Evolutionary conservation across 2,797 vertebrate genomes (phyloP), one percentile per base, ranked within the genome.

Genomic region (Dendrocincla tyrannina): DNA sequence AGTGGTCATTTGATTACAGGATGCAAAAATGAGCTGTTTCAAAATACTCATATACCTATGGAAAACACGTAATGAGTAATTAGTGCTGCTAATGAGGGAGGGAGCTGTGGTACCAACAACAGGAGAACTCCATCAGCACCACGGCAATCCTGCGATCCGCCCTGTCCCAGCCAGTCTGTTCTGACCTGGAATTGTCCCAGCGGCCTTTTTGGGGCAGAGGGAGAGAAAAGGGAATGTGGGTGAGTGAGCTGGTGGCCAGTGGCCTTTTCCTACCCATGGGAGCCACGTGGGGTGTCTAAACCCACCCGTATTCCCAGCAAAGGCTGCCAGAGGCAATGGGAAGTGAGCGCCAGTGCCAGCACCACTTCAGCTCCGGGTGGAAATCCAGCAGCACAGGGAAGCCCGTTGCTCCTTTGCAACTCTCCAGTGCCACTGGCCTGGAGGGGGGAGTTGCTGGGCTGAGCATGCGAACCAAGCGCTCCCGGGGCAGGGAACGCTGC

Each of bases 401-500:
- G 14, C 14, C 33, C 8, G 4, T 52, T 56, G 10, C 24, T 85
- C 85, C 63, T 55, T 28, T 3, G 50, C 2, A 5, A 8, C 75
- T 50, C 37, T 58, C 33, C 19, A 10, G 47, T 7, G n/a, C 67
- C 4, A 4, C 60, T 44, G 55, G 46, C 63, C 35, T 8, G 56
- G 32, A 76, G 55, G 32, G 39, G 63, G 59, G 85, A 58, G 44
- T 32, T 63, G 24, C 14, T 17, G 47, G 47, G 52, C 60, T 28
- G 30, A 64, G 44, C 42, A 11, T 20, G 52, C 6, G 50, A 85
- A 68, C 22, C 0, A 0, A 64, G 28, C 1, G 2, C 53, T 89
- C 46, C 28, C 2, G 3, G 62, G 55, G n/a, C 0, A 1, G 41
- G 50, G 77, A 89, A 33, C 1, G 4, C 28, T 32, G 62, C 58